Evolutionary conservation across 2,113 vertebrate species (phyloP).

Genomic region (Rhinoptilus africanus): DNA sequence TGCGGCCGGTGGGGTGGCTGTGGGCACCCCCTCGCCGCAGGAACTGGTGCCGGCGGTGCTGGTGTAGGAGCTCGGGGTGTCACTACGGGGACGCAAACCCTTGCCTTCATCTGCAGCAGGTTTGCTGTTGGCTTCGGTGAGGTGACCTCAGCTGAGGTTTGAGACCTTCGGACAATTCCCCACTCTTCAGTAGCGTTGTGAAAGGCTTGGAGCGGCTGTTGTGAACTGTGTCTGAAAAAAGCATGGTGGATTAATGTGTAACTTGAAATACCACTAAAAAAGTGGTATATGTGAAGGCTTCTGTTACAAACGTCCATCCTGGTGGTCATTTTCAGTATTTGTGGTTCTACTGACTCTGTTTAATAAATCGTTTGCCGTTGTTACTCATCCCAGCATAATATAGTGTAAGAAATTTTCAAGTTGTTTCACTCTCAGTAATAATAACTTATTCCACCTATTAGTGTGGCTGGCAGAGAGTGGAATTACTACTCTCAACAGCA

Average conservation of each 20-base stretch:
- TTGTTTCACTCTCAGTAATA: neutral
- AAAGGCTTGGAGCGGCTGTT: neutral
- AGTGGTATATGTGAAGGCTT: neutral
- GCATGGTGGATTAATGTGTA: neutral
- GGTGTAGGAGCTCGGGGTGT: neutral
- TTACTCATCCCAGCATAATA: neutral
- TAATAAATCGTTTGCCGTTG: neutral
- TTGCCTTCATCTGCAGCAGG: neutral
- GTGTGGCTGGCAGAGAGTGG: neutral
- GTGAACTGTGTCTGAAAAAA: neutral
- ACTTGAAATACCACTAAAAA: neutral
- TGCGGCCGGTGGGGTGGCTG: too few species aligned
- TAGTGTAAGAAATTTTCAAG: neutral
- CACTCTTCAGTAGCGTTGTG: fast-evolving
- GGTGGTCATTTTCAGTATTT: neutral
- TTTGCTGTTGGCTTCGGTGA: neutral
- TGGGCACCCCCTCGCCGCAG: fast-evolving
- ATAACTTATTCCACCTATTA: neutral
- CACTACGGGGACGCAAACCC: neutral
- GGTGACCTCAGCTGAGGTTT: neutral
- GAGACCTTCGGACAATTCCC: neutral
- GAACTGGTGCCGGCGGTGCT: neutral
- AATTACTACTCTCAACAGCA: neutral
- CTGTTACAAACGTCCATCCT: neutral
- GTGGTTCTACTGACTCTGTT: neutral